Conservation (phyloP, 2,797 vertebrate species). For the Myotis planiceps region DNA sequence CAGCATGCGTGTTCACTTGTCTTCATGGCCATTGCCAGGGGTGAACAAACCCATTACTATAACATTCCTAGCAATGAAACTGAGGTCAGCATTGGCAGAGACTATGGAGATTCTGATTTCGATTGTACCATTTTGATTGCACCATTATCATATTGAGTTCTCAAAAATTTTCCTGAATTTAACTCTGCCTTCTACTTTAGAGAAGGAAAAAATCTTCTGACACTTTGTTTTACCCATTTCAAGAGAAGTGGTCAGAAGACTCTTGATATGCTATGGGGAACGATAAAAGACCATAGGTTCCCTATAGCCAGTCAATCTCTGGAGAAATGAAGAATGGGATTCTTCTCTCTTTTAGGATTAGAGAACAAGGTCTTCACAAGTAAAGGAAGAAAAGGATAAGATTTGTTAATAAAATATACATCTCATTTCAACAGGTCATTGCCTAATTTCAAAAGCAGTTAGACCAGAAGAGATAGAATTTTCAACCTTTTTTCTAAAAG, state of each 20-base stretch:
- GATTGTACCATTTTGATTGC: not conserved
- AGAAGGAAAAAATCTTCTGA: not conserved
- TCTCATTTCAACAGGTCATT: slow-evolving; percentile 24
- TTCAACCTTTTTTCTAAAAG: not conserved
- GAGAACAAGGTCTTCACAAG: not conserved
- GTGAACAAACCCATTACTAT: not conserved
- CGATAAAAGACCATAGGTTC: not conserved
- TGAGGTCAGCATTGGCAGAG: not conserved
- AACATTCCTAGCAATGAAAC: not conserved
- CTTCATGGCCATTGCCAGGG: not conserved
- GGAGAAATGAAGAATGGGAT: not conserved
- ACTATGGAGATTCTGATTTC: not conserved
- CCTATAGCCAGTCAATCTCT: not conserved
- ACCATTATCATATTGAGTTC: not conserved
- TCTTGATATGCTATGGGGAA: not conserved
- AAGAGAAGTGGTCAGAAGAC: not conserved
- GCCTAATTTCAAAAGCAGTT: slow-evolving; percentile 41
- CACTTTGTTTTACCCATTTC: not conserved
- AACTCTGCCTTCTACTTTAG: not conserved
- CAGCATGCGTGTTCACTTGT: not conserved
- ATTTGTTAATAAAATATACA: slow-evolving; percentile 28
- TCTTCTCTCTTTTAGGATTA: not conserved
- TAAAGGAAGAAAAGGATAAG: not conserved
- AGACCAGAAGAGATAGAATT: not conserved
- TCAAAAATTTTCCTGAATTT: not conserved